phyloP scores from a whole-genome alignment of 2,113 vertebrate species.

The Boleophthalmus pectinirostris region DNA sequence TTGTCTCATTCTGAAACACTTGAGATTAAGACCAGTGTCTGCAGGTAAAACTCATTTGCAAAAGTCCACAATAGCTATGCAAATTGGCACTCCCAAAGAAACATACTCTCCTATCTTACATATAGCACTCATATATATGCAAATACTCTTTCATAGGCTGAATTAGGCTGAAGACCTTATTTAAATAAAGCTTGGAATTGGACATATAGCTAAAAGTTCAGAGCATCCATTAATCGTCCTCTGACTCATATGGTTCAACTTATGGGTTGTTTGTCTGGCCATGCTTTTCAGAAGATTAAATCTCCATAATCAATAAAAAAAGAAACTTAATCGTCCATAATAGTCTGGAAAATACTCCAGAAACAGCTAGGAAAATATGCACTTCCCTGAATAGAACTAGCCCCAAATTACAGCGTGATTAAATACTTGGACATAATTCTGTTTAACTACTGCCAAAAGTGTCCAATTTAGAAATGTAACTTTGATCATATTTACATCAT shows the following conservation, averaged over 20 bases:
- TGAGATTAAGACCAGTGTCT: not conserved
- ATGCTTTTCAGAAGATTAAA: conserved; percentile 75
- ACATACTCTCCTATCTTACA: not conserved
- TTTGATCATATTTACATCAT: conserved; percentile 23
- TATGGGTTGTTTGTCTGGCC: conserved; percentile 53
- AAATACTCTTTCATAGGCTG: not conserved
- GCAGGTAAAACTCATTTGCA: conserved; percentile 4
- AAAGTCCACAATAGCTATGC: not conserved
- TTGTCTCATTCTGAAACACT: not conserved
- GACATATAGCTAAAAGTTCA: conserved; percentile 48
- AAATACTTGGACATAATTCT: conserved; percentile 10
- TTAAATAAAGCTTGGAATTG: conserved; percentile 24
- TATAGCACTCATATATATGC: not conserved
- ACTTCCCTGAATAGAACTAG: not conserved
- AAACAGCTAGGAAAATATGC: conserved; percentile 48
- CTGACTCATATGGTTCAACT: conserved; percentile 56
- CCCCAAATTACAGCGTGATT: conserved; percentile 22
- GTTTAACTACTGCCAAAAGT: conserved; percentile 14
- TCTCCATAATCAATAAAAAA: conserved; percentile 75
- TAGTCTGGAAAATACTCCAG: conserved; percentile 14
- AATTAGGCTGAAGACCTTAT: not conserved
- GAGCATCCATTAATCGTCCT: conserved; percentile 51
- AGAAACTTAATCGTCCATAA: conserved; percentile 39
- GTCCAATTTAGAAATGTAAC: conserved; percentile 11
- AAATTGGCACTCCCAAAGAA: conserved; percentile 10